Base-by-base conservation (phyloP, 2,888 invertebrate species). In the Drosophila testacea region DNA sequence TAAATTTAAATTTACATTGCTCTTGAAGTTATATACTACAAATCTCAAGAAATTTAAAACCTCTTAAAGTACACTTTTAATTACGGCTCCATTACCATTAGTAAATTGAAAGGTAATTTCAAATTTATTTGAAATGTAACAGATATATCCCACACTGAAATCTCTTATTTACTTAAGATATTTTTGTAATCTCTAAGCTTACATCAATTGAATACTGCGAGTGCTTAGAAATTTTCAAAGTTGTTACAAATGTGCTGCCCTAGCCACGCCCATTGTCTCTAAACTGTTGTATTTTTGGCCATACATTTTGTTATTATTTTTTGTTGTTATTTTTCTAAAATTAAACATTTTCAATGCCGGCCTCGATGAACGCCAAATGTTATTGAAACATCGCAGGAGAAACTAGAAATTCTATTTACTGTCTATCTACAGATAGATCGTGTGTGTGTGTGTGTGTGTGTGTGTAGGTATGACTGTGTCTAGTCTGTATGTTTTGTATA, bases 291-390 rank as follows among this genome's bases (percentile, higher is more conserved):
- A 65, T 74, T 83, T 80, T 72, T 72, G 72, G 67, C 69, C 77
- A 81, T 69, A 61, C 34, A 68, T 69, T 75, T 77, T 83, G 66
- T 78, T 81, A 68, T 73, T 73, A 68, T 79, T 81, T 74, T 76
- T 65, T 65, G 16, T 22, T 22, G 22, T 22, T 22, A 3, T 22
- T 22, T 22, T 82, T 85, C 86, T 85, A 83, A 85, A 85, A 56
- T 77, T 77, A 77, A 69, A 77, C 70, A 72, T 77, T 81, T 83
- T 81, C 86, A 77, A 81, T 81, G 86, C 77, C 79, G 81, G 77
- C 81, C 83, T 81, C 79, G 77, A 69, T 66, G 69, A 83, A 69
- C 74, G 79, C 74, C 73, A 83, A 78, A 77, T 83, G 83, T 77
- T 83, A 83, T 85, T 83, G 81, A 81, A 82, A 72, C 54, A 73